A percentile compares a stretch with the other conserved stretches of the same genome.
Conservation (phyloP, 53 echinoderm and acorn worm genomes). For the Henricia sp. region DNA sequence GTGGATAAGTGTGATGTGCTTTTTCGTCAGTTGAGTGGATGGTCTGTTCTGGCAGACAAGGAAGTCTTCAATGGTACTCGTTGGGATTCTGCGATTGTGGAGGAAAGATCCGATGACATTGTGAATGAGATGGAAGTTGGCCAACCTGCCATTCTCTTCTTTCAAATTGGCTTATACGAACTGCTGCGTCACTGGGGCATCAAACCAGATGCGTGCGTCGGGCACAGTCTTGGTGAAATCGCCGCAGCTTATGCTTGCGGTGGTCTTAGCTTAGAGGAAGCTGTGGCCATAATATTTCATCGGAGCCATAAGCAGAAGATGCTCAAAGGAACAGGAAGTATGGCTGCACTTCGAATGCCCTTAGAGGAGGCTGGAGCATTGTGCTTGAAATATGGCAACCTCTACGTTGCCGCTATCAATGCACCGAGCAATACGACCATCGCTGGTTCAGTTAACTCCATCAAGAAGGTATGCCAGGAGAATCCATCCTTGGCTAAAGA, state of each 20-base stretch:
- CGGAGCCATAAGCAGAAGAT: conserved; percentile 85
- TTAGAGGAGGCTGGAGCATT: conserved; percentile 69
- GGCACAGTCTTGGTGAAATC: conserved; percentile 95
- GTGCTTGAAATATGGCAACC: conserved; percentile 70
- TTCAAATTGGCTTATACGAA: conserved; percentile 84
- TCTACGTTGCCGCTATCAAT: conserved; percentile 91
- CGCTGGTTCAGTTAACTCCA: conserved; percentile 73
- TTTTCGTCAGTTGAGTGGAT: conserved; percentile 88
- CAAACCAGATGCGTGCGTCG: conserved; percentile 79
- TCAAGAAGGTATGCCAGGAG: conserved; percentile 69
- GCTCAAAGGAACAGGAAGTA: conserved; percentile 90
- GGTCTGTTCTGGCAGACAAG: conserved; percentile 77
- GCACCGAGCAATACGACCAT: conserved; percentile 84
- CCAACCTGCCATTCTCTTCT: conserved; percentile 89
- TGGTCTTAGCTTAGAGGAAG: conserved; percentile 86
- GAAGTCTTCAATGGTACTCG: conserved; percentile 56
- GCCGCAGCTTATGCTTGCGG: conserved; percentile 96
- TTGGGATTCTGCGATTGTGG: neutral
- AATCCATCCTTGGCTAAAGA: conserved; percentile 83
- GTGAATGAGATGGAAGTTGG: conserved; percentile 84
- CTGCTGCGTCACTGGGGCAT: conserved; percentile 85
- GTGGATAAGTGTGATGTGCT: conserved; percentile 80
- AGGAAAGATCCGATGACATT: conserved; percentile 1
- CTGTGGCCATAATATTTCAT: conserved; percentile 83
- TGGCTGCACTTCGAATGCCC: conserved; percentile 84